Percentiles rank a stretch among this genome's conserved stretches.
Conservation (phyloP, 2,888 invertebrate species). For the Coenonympha glycerion region DNA sequence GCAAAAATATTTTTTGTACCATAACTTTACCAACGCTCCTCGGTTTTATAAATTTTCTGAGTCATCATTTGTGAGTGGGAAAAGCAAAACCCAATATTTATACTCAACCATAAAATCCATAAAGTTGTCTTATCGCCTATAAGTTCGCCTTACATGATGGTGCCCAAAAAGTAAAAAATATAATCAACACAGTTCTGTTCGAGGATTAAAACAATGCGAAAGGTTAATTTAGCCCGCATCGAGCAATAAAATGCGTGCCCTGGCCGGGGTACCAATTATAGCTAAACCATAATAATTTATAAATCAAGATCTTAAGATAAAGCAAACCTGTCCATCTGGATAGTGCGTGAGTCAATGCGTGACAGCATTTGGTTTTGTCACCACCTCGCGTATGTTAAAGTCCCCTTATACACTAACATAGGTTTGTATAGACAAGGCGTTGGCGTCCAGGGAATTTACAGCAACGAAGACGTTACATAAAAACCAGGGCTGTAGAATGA, state of each 20-base stretch:
- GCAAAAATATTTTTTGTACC: conserved; percentile 6
- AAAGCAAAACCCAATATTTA: too few species aligned
- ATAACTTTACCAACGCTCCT: background rate
- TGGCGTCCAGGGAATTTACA: background rate
- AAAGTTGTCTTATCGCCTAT: too few species aligned
- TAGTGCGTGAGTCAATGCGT: conserved; percentile 36
- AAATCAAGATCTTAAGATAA: conserved; percentile 36
- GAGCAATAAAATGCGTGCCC: conserved; percentile 41
- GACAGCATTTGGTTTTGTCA: conserved; percentile 34
- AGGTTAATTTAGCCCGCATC: conserved; percentile 47
- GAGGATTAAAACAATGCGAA: conserved; percentile 39
- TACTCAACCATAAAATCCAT: too few species aligned
- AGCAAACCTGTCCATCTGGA: conserved; percentile 31
- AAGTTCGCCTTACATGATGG: background rate
- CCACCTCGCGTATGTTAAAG: conserved; percentile 15
- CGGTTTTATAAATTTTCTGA: background rate
- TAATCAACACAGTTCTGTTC: conserved; percentile 7
- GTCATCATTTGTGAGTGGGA: background rate
- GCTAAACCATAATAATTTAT: conserved; percentile 54
- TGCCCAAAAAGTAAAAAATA: background rate
- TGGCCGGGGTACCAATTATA: conserved; percentile 48
- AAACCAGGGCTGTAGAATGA: background rate
- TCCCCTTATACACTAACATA: conserved; percentile 3
- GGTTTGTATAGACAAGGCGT: conserved; percentile 4
- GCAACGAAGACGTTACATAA: background rate